Conservation (phyloP, 92 coral and sea anemone species). For the Montipora capitata region DNA sequence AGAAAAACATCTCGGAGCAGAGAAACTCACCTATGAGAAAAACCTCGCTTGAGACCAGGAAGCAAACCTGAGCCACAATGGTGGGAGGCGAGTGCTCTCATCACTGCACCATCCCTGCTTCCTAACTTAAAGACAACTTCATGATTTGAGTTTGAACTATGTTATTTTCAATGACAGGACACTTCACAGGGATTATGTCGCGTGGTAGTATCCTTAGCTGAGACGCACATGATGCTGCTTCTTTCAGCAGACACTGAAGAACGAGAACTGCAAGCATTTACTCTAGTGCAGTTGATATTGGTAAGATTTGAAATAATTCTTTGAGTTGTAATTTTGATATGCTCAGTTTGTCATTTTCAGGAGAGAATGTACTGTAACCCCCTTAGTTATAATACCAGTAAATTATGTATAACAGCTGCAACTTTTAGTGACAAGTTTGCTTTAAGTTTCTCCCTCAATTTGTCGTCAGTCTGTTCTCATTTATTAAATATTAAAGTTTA, state of each 20-base stretch:
- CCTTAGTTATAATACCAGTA: too few species aligned
- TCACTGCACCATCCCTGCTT: too few species aligned
- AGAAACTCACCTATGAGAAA: too few species aligned
- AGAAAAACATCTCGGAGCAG: too few species aligned
- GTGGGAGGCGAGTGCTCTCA: too few species aligned
- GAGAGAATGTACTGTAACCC: too few species aligned
- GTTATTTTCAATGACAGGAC: conserved; percentile 68
- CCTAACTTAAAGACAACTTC: too few species aligned
- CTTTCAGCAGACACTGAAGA: conserved; percentile 85
- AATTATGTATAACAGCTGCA: too few species aligned
- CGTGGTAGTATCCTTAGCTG: conserved; percentile 86
- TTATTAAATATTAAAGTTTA: background rate
- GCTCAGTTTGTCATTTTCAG: too few species aligned
- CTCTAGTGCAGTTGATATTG: conserved; percentile 82
- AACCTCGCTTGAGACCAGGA: too few species aligned
- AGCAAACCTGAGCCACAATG: too few species aligned
- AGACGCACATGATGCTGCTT: conserved; percentile 85
- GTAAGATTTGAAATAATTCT: conserved; percentile 56
- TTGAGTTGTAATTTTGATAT: too few species aligned
- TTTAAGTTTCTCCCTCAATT: background rate
- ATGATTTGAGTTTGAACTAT: background rate
- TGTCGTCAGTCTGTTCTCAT: background rate
- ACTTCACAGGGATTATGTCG: conserved; percentile 93
- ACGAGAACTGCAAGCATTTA: conserved; percentile 71
- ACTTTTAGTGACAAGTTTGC: background rate